Base-by-base conservation (phyloP, 2,888 invertebrate species). In the Mongoloraphidia duomilia region DNA sequence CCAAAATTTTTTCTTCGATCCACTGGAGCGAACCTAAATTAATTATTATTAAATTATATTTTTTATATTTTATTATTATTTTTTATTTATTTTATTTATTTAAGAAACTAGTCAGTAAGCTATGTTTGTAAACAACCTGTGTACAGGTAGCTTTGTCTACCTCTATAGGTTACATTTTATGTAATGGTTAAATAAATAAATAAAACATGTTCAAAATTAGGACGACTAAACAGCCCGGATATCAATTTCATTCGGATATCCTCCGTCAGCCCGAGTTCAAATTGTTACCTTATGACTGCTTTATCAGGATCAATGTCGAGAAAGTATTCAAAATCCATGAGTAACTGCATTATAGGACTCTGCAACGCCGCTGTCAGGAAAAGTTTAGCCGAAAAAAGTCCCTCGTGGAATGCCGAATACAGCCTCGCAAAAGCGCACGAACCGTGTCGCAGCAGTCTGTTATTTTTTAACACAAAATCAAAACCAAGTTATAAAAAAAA, bases 351-450 rank as follows among this genome's bases (percentile, higher is more conserved):
- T 45, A 97, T 84, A 0, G 97, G 94, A 41, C 83, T 84, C 65
- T 93, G 88, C 10, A 97, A 74, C 0, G 94, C 89, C 1, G 94
- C 89, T 3, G 92, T 86, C 17, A 98, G 76, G 70, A 96, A 97
- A 59, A 94, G 80, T 58, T 93, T 87, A 1, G 94, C 90, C 0
- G 93, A 86, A 58, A 90, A 84, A 58, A 94, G 77, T 1, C 86
- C 85, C 61, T 96, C 96, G 46, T 87, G 86, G 62, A 93, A 85
- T 47, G 87, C 81, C 41, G 84, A 83, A 71, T 92, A 96, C 41
- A 95, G 73, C 10, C 83, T 76, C 11, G 88, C 81, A 61, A 96
- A 89, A 3, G 93, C 87, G 61, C 90, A 90, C 6, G 86, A 85
- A 49, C 88, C 88, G 39, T 86, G 80, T 26, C 89, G 79, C 41